Evolutionary conservation across 2,888 invertebrate genomes (phyloP), one percentile per base, ranked within the genome.

Genomic region (Anaspis maculata): DNA sequence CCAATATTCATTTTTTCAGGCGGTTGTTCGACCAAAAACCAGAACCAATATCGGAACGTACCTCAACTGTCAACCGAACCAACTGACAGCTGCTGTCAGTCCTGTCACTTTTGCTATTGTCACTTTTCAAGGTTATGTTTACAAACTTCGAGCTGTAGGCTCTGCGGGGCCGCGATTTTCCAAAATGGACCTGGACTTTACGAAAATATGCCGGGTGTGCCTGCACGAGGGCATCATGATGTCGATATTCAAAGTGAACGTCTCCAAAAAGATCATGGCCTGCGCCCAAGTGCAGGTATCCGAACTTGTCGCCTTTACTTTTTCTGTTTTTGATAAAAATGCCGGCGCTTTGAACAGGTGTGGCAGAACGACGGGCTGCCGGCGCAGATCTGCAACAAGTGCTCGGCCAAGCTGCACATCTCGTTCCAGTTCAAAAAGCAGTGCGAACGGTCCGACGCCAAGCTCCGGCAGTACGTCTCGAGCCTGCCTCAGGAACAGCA

Each of bases 321-420:
- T n/a, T n/a, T n/a, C n/a, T n/a, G n/a, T n/a, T n/a, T n/a, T n/a
- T n/a, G n/a, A n/a, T n/a, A n/a, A n/a, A n/a, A n/a, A n/a, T n/a
- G n/a, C n/a, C n/a, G n/a, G n/a, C n/a, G n/a, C n/a, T n/a, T n/a
- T n/a, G n/a, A n/a, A 15, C 32, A 69, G 68, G 68, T 68, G 10
- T 66, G 66, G 67, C 67, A 64, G 48, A 66, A 66, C 42, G 69
- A 70, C 48, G 62, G 64, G 19, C 43, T 70, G 19, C 68, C 69
- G 12, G 46, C 56, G 13, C 64, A 66, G 50, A 67, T 69, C 30
- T 69, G 69, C 44, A 62, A 65, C 31, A 66, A 64, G 49, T 69
- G 69, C 49, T 61, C 62, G 14, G 62, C 64, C 2, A 66, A 65
- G 47, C 47, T 69, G 10, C 65, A 68, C 42, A 64, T 68, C 37